Base-by-base conservation (phyloP, 92 coral and sea anemone species). In the Palythoa heliodiscus region DNA sequence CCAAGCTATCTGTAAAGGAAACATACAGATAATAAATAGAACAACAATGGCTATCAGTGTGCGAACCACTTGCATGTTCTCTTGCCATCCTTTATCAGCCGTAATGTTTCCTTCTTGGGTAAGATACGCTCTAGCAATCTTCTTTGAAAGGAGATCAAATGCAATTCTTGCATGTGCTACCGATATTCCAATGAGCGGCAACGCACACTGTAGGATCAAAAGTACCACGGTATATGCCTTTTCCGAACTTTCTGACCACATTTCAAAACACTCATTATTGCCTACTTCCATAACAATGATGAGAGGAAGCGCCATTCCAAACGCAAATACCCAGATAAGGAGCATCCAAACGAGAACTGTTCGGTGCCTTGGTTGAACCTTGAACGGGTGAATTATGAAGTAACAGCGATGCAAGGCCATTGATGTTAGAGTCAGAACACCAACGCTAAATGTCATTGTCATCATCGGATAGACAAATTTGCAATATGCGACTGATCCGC, bases 361-460 rank as follows among this genome's bases (percentile, higher is more conserved):
- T 4, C 78, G 78, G 25, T 73, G 78, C 5, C 78, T 73, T 19
- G 43, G 78, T 73, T 73, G 22, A 13, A 23, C 37, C 61, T 20
- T 73, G 35, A 73, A 73, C 14, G 78, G 78, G 78, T 73, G 61
- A 23, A 73, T 20, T 4, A 73, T 73, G 35, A 17, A 73, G 29
- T 73, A 73, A 25, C 78, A 73, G 14, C 78, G 78, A 52, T 73
- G n/a, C 14, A 73, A 19, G 3, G 78, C 78, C 78, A 73, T 73
- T 7, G 78, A 48, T 17, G 78, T 73, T 13, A 73, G 25, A 4
- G 78, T 73, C 29, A 73, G 55, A 40, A 73, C 19, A 4, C 78
- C 78, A 73, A 73, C 78, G n/a, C 57, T 47, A 20, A 73, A 73
- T n/a, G 78, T 73, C 17, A 73, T 50, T 17, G 78, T 73, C 78